Conservation (phyloP, 2,113 vertebrate species). For the Etia nguti region DNA sequence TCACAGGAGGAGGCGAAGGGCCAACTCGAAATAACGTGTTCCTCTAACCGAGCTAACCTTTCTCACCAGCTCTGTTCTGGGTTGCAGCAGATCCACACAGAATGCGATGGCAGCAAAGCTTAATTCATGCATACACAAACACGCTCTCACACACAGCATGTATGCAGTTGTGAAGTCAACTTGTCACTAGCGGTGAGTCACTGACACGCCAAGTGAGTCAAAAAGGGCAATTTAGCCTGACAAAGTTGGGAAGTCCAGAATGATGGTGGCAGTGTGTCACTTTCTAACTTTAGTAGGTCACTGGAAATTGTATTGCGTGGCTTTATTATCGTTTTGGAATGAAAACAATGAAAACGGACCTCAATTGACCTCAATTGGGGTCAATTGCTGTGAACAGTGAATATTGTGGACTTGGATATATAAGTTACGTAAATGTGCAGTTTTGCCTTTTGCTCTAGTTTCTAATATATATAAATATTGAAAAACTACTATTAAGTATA, state of each 20-base stretch:
- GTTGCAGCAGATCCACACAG: not conserved
- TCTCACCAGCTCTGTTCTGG: conserved; percentile 2
- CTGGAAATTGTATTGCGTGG: not conserved
- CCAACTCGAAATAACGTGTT: conserved; percentile 46
- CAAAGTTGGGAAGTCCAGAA: conserved; percentile 35
- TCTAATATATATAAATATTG: not conserved
- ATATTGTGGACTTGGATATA: not conserved
- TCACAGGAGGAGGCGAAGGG: conserved; percentile 42
- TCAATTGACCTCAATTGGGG: not conserved
- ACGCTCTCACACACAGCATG: not conserved
- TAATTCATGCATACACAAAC: not conserved
- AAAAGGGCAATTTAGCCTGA: not conserved
- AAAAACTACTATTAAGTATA: not conserved
- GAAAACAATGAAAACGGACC: not conserved
- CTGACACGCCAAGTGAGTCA: conserved; percentile 22
- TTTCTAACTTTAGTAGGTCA: not conserved
- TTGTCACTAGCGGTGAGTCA: conserved; percentile 28
- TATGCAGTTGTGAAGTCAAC: not conserved
- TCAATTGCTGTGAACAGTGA: not conserved
- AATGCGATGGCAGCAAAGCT: not conserved
- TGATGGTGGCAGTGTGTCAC: not conserved
- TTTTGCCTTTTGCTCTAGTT: not conserved
- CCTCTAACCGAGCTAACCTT: conserved; percentile 46
- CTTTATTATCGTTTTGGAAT: not conserved
- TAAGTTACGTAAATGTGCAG: not conserved